Percentiles rank a stretch among this genome's conserved stretches.
Conservation (phyloP, 2,797 vertebrate genomes). For the Macrochelys suwanniensis region DNA sequence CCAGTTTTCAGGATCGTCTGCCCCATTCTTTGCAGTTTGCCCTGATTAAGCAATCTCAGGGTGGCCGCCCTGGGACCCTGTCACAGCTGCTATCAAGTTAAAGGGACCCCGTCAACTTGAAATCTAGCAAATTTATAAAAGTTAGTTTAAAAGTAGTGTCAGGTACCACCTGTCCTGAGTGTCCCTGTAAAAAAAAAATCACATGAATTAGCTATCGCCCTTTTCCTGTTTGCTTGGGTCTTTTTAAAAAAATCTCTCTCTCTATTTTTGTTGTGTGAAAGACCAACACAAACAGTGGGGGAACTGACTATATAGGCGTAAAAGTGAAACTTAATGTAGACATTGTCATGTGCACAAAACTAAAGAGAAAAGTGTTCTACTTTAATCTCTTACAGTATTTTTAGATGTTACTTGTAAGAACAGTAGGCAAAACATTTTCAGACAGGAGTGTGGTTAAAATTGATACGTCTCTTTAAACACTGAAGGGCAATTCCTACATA, state of each 20-base stretch:
- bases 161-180: background rate
- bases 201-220: background rate
- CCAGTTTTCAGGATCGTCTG: too few species aligned
- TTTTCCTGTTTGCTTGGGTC: background rate
- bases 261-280: background rate
- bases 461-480: background rate
- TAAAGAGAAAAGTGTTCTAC: background rate
- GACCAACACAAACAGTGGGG: background rate
- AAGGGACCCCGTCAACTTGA: fast-evolving
- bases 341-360: background rate
- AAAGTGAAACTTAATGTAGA: background rate
- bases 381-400: background rate
- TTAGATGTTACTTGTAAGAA: background rate
- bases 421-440: background rate
- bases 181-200: background rate
- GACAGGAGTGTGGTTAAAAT: background rate
- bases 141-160: background rate
- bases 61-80: too few species aligned
- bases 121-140: background rate
- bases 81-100: background rate
- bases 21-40: too few species aligned
- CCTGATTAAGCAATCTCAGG: too few species aligned
- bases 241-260: background rate
- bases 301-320: background rate
- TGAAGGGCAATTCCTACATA: background rate